Evolutionary conservation across 2,888 invertebrate genomes (phyloP).

Genomic region (Poecilobothrus nobilitatus): DNA sequence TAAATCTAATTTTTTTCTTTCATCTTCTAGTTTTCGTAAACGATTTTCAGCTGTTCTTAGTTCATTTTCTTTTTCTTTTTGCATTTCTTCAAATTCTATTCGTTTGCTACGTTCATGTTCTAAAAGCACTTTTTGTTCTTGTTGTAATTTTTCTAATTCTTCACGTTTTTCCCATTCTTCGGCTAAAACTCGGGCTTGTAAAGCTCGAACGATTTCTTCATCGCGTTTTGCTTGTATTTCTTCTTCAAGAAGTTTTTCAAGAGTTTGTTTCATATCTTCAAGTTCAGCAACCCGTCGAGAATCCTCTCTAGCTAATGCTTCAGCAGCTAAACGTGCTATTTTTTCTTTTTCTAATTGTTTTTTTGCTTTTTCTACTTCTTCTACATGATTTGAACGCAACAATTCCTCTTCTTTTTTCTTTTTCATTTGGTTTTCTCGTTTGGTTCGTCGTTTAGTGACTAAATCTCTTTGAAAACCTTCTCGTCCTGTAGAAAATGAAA

Average conservation of each 20-base stretch:
- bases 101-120: constrained; percentile 67
- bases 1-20: constrained; percentile 58
- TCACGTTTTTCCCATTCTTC: constrained; percentile 80
- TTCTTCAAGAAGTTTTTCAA: constrained; percentile 66
- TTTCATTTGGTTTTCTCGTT: constrained; percentile 40
- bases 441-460: constrained; percentile 46
- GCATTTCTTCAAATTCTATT: constrained; percentile 62
- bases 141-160: constrained; percentile 69
- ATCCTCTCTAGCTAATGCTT: constrained; percentile 60
- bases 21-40: constrained; percentile 60
- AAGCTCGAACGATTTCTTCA: constrained; percentile 67
- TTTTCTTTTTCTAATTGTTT: constrained; percentile 58
- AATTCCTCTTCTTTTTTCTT: constrained; percentile 48
- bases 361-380: constrained; percentile 52
- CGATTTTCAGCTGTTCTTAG: constrained; percentile 64
- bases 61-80: constrained; percentile 61
- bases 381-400: constrained; percentile 49
- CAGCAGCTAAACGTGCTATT: constrained; percentile 48
- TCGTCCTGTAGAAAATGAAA: constrained; percentile 58
- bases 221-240: constrained; percentile 77
- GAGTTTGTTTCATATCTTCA: constrained; percentile 58
- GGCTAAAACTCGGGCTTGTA: constrained; percentile 63
- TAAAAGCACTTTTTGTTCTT: constrained; percentile 62
- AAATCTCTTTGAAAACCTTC: constrained; percentile 63
- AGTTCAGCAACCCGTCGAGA: constrained; percentile 64